These are phyloP conservation scores for Pimpla rufipes DNA, from an alignment of 2,888 invertebrate species.

Conservation along the genomic window DNA sequence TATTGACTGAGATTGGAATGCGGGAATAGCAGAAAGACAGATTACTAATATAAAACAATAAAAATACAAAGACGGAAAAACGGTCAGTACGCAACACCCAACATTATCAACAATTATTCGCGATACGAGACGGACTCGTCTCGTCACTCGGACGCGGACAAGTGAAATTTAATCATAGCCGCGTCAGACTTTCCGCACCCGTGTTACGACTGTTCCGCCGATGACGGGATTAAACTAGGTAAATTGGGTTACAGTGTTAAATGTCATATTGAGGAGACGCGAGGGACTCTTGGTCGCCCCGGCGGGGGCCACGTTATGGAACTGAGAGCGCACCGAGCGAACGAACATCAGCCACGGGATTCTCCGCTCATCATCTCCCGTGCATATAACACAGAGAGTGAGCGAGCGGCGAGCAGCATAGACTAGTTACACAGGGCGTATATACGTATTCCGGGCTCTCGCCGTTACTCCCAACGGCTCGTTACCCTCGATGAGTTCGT, in stretches of 20 bases:
- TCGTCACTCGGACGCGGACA: constrained; percentile 12
- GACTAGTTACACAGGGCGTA: constrained; percentile 19
- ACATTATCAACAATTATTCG: too few species aligned
- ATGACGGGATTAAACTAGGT: constrained; percentile 60
- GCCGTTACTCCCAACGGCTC: constrained; percentile 52
- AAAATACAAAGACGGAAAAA: background rate
- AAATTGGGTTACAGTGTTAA: constrained; percentile 62
- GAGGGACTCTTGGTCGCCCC: constrained; percentile 41
- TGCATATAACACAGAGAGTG: too few species aligned
- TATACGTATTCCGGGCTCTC: constrained; percentile 47
- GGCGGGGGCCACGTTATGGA: constrained; percentile 13
- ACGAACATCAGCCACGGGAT: constrained; percentile 27
- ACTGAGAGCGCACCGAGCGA: constrained; percentile 43
- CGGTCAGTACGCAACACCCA: too few species aligned
- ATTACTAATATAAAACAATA: too few species aligned
- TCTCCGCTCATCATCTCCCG: constrained; percentile 35
- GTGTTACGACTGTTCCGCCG: constrained; percentile 31
- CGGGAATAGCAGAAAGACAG: too few species aligned
- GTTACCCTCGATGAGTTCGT: constrained; percentile 66
- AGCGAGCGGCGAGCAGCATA: background rate
- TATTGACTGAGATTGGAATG: too few species aligned
- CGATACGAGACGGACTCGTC: constrained; percentile 46
- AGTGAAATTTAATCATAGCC: constrained; percentile 40
- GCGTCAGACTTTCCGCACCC: constrained; percentile 8
- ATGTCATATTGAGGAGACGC: constrained; percentile 63